phyloP scores from a whole-genome alignment of 2,888 invertebrate genomes.

The Sarcophaga carnaria region DNA sequence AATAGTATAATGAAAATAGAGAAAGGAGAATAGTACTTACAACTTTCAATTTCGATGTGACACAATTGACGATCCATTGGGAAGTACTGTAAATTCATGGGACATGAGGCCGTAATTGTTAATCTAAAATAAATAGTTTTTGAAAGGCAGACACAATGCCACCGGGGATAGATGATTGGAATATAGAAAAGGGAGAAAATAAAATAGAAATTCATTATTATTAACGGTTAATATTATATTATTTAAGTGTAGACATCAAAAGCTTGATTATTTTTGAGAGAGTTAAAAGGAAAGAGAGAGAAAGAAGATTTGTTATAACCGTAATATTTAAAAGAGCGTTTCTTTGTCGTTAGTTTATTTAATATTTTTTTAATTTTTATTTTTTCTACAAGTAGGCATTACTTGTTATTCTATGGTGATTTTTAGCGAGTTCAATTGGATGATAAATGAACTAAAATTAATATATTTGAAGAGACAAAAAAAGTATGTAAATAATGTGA shows the following conservation, averaged over 20 bases:
- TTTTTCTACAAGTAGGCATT: neutral
- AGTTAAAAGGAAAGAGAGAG: too few species aligned
- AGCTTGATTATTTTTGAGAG: too few species aligned
- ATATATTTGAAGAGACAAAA: constrained; percentile 32
- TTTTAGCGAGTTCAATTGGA: constrained; percentile 80
- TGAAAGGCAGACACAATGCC: neutral
- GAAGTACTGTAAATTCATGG: constrained; percentile 97
- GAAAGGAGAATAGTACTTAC: constrained; percentile 87
- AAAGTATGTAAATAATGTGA: constrained; percentile 36
- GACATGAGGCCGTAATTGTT: constrained; percentile 97
- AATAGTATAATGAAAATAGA: neutral
- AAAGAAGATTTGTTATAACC: too few species aligned
- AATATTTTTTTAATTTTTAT: neutral
- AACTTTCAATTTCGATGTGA: constrained; percentile 98
- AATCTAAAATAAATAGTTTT: constrained; percentile 81
- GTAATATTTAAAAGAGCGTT: too few species aligned
- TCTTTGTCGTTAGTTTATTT: constrained; percentile 7
- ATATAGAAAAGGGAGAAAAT: constrained; percentile 33
- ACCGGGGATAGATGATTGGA: neutral
- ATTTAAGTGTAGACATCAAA: neutral
- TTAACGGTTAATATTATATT: constrained; percentile 11
- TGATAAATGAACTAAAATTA: constrained; percentile 70
- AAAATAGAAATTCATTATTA: neutral
- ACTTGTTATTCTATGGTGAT: constrained; percentile 36
- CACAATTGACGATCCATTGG: constrained; percentile 98